Evolutionary conservation across 2,797 vertebrate genomes (phyloP), one percentile per base, ranked within the genome.

Genomic region (Aeoliscus strigatus): DNA sequence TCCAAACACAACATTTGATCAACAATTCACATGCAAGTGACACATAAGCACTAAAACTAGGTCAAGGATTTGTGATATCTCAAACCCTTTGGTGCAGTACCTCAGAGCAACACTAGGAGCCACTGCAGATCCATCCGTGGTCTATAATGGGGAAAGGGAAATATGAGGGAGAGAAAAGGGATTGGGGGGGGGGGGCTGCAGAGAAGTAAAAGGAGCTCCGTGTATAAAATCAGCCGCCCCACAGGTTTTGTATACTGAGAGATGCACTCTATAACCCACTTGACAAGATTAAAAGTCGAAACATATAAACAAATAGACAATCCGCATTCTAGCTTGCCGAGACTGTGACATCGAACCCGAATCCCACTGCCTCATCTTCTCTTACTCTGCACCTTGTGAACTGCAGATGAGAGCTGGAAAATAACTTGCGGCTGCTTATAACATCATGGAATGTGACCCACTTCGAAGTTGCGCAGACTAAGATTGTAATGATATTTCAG

Each of bases 281-380:
- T 81, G 81, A 83, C 80, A 83, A 68, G 81, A 88, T 86, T 86
- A 84, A 83, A 83, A 82, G 62, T 74, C 68, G 57, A 77, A 80
- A 79, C 70, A 76, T 77, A 84, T 75, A 80, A 79, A 78, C 68
- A 84, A 86, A 86, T 77, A 84, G 75, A 82, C 70, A 70, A 80
- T 84, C 72, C 79, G 70, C 69, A 79, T 84, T 62, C 65, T 47
- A 53, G 70, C 68, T 59, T 44, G 64, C 48, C 42, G 36, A 53
- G 27, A 35, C 54, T 72, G 65, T 42, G 50, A 66, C 49, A 68
- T 36, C 3, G 17, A 57, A 55, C 64, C 14, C 40, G 7, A 2
- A 26, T 18, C 21, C 27, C 9, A 9, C 25, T 53, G 30, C 40
- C 52, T 48, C 48, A 32, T 55, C 42, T 30, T 3, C 9, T 60